These are phyloP conservation scores for Leuctra nigra DNA, from an alignment of 2,888 invertebrate genomes.

Conservation along the genomic window DNA sequence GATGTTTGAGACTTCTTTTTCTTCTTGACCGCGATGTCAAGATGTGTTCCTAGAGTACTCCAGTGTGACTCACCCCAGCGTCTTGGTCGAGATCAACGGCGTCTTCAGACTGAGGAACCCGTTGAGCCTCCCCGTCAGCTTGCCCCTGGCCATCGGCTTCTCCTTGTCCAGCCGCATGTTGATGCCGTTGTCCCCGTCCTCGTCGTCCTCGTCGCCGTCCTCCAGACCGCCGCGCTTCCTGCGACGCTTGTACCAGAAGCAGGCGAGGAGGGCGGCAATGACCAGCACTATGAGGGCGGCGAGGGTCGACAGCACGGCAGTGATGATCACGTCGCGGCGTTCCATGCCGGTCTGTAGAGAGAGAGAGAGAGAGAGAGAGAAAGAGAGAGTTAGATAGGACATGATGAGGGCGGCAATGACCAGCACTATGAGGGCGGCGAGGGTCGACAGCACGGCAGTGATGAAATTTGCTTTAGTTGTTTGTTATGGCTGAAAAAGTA, in stretches of 20 bases:
- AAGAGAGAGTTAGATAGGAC: too few relatives aligned
- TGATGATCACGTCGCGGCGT: constrained; percentile 58
- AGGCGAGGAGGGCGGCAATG: constrained; percentile 50
- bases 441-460: constrained; percentile 55
- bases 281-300: constrained; percentile 51
- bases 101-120: constrained; percentile 65
- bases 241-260: constrained; percentile 46
- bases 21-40: too few relatives aligned
- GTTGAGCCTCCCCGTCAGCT: constrained; percentile 52
- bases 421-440: constrained; percentile 50
- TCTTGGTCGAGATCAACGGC: constrained; percentile 66
- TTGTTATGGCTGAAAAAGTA: too few relatives aligned
- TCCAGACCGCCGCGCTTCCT: constrained; percentile 52
- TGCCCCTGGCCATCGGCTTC: constrained; percentile 35
- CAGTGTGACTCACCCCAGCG: constrained; percentile 63
- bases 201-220: constrained; percentile 47
- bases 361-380: too few relatives aligned
- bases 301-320: constrained; percentile 56
- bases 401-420: too few relatives aligned
- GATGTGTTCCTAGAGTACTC: too few relatives aligned
- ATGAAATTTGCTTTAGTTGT: too few relatives aligned
- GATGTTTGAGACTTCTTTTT: too few relatives aligned
- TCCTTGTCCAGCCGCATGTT: constrained; percentile 37
- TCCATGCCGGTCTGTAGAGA: constrained; percentile 55
- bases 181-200: constrained; percentile 40